A percentile compares a stretch with the other conserved stretches of the same genome.
phyloP scores from a whole-genome alignment of 2,888 invertebrate species.

The Papilio gigon region DNA sequence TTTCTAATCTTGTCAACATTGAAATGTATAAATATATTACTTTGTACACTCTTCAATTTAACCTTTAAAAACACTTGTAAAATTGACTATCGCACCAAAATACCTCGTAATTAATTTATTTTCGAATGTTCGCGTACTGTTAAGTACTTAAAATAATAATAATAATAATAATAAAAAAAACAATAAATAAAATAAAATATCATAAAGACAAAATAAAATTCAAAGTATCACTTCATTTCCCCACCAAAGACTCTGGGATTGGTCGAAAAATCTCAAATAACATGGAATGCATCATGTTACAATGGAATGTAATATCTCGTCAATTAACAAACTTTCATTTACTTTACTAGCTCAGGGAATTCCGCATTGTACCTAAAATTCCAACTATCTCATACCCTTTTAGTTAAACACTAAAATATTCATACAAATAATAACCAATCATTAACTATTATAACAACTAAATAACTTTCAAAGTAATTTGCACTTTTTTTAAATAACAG shows the following conservation, averaged over 20 bases:
- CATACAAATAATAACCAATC: constrained; percentile 59
- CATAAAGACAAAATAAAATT: constrained; percentile 58
- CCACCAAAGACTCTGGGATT: constrained; percentile 63
- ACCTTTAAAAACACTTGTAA: constrained; percentile 78
- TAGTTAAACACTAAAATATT: constrained; percentile 77
- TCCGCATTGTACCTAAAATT: constrained; percentile 48
- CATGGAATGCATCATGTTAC: constrained; percentile 52
- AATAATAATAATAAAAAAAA: too few relatives aligned
- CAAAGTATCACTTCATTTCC: constrained; percentile 73
- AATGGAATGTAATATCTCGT: constrained; percentile 50
- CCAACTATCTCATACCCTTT: constrained; percentile 59
- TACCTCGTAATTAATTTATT: constrained; percentile 69
- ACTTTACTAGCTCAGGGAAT: constrained; percentile 39
- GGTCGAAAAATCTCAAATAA: constrained; percentile 46
- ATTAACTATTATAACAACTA: constrained; percentile 71
- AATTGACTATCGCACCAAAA: constrained; percentile 82
- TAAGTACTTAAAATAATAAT: constrained; percentile 70
- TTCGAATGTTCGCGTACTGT: constrained; percentile 67
- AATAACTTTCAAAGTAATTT: constrained; percentile 75
- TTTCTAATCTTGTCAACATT: constrained; percentile 74
- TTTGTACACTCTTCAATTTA: constrained; percentile 79
- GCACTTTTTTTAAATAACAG: constrained; percentile 76
- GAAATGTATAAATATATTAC: constrained; percentile 82
- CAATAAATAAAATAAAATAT: constrained; percentile 64
- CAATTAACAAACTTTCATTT: constrained; percentile 27